phyloP scores from a whole-genome alignment of 2,888 invertebrate genomes.

The Rapana venosa region DNA sequence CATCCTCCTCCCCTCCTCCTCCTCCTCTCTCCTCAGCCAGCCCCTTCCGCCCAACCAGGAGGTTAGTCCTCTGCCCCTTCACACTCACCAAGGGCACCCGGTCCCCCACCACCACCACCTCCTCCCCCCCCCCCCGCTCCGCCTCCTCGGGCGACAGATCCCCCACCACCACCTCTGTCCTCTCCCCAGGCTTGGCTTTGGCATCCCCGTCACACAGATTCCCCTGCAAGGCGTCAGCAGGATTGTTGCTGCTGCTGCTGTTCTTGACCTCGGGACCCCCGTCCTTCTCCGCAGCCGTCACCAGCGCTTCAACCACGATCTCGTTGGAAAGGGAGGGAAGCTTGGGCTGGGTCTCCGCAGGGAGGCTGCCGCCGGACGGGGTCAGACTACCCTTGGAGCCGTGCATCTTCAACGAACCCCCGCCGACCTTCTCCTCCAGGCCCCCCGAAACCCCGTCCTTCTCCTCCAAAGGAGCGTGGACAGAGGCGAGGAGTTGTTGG shows the following conservation, averaged over 20 bases:
- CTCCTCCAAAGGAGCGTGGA: background rate
- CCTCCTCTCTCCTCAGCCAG: background rate
- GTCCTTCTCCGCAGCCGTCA: background rate
- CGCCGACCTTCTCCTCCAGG: background rate
- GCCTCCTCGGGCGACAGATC: conserved; percentile 28
- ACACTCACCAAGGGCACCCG: conserved; percentile 31
- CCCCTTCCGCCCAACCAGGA: background rate
- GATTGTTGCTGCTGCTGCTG: background rate
- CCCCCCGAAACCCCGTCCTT: background rate
- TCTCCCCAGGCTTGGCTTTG: background rate
- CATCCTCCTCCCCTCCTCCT: conserved; percentile 14
- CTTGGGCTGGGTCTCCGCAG: background rate
- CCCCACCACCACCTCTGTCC: background rate
- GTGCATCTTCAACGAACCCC: background rate
- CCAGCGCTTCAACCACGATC: background rate
- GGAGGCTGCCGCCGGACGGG: background rate
- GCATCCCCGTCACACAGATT: background rate
- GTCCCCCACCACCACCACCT: conserved; percentile 1
- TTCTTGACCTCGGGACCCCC: background rate
- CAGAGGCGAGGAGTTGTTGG: background rate
- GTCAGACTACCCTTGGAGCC: background rate
- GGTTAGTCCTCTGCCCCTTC: background rate
- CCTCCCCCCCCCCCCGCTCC: background rate
- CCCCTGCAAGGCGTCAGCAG: background rate
- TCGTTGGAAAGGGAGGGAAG: background rate